A percentile compares a stretch with the other conserved stretches of the same genome.
These are phyloP conservation scores for Hydrocynus forskahlii DNA, from an alignment of 2,797 vertebrate genomes.

Conservation along the genomic window DNA sequence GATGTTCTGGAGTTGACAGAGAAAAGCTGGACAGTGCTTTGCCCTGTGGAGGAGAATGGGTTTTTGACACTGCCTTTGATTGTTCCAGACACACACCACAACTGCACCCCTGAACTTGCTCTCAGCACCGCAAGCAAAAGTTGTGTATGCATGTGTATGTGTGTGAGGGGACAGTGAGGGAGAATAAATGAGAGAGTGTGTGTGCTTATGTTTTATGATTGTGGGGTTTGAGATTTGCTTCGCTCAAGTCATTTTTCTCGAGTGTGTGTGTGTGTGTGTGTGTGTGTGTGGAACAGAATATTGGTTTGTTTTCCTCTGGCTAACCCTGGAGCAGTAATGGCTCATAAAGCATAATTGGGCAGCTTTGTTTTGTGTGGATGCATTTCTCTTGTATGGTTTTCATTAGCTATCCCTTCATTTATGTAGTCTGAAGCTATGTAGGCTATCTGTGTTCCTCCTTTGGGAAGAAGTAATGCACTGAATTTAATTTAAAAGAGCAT, in stretches of 20 bases:
- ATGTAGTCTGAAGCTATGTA: not conserved
- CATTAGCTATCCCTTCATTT: slow-evolving; percentile 9
- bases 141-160: slow-evolving; percentile 13
- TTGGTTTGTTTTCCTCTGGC: slow-evolving; percentile 49
- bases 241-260: not conserved
- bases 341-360: not conserved
- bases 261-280: slow-evolving; percentile 34
- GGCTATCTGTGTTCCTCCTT: not conserved
- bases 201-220: slow-evolving; percentile 21
- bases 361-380: slow-evolving; percentile 13
- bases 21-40: slow-evolving; percentile 13
- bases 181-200: slow-evolving; percentile 4
- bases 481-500: no score
- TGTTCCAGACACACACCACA: slow-evolving; percentile 49
- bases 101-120: slow-evolving; percentile 25
- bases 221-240: slow-evolving; percentile 9
- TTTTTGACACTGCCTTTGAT: not conserved
- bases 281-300: slow-evolving; percentile 7
- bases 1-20: slow-evolving; percentile 26
- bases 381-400: slow-evolving; percentile 29
- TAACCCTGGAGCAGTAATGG: slow-evolving; percentile 58
- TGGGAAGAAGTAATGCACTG: no score
- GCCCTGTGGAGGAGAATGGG: slow-evolving; percentile 2
- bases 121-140: slow-evolving; percentile 5
- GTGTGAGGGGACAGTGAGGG: slow-evolving; percentile 2